These are phyloP conservation scores for Pentamera pediparva DNA, from an alignment of 53 echinoderm and acorn worm genomes.

Conservation along the genomic window DNA sequence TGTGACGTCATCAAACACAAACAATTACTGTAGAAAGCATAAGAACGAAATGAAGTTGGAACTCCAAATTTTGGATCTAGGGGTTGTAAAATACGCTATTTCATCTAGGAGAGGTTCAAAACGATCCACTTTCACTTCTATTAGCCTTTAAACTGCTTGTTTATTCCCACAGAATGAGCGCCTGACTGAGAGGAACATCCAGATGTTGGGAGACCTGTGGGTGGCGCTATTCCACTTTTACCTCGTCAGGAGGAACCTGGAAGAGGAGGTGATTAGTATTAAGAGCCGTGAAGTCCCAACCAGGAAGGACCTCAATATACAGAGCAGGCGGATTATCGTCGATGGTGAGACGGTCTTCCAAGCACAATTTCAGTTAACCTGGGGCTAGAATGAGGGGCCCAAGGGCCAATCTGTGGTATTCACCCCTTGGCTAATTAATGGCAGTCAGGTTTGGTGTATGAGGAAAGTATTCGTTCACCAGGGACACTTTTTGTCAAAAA, in stretches of 20 bases:
- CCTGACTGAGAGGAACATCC: slow-evolving; percentile 50
- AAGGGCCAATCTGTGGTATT: too few species aligned
- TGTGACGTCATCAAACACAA: too few species aligned
- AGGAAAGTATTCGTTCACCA: too few species aligned
- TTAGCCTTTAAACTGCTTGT: too few species aligned
- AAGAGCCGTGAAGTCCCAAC: slow-evolving; percentile 51
- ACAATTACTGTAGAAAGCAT: too few species aligned
- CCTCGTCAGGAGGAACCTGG: slow-evolving; percentile 57
- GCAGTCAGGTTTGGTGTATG: not conserved
- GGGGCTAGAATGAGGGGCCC: too few species aligned
- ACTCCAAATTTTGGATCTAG: too few species aligned
- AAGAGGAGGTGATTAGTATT: slow-evolving; percentile 72
- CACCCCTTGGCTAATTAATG: not conserved
- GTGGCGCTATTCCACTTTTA: slow-evolving; percentile 72
- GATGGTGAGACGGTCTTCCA: slow-evolving; percentile 52
- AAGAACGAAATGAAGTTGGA: too few species aligned
- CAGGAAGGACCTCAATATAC: slow-evolving; percentile 65
- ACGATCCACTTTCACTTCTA: too few species aligned
- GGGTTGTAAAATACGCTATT: too few species aligned
- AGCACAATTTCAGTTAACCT: not conserved
- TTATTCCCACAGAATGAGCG: slow-evolving; percentile 60
- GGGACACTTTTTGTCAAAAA: not conserved
- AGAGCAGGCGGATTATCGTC: slow-evolving; percentile 69
- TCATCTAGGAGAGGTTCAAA: too few species aligned
- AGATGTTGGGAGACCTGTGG: slow-evolving; percentile 75